A percentile compares a stretch with the other conserved stretches of the same genome.
Evolutionary conservation across 2,113 vertebrate species (phyloP).

Genomic region (Saguinus imperator): DNA sequence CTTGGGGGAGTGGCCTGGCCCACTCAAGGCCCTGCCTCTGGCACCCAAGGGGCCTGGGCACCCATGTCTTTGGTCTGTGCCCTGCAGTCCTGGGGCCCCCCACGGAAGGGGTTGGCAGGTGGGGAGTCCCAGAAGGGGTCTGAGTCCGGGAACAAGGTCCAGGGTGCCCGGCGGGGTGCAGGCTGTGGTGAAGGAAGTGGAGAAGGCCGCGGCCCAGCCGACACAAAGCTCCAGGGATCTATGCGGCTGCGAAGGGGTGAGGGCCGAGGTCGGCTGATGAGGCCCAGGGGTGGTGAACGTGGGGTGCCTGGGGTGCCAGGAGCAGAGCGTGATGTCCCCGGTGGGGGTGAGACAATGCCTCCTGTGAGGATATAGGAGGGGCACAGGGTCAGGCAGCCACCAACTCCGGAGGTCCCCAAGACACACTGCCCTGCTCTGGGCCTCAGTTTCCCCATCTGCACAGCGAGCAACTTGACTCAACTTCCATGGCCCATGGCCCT

Average conservation of each 20-base stretch:
- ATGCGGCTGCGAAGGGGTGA: slow-evolving; percentile 91
- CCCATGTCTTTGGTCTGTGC: slow-evolving; percentile 76
- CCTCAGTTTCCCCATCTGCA: background rate
- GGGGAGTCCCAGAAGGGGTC: slow-evolving; percentile 89
- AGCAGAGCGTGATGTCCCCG: slow-evolving; percentile 54
- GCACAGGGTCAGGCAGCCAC: background rate
- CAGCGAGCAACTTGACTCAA: background rate
- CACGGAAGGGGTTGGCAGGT: slow-evolving; percentile 83
- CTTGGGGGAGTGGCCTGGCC: slow-evolving; percentile 77
- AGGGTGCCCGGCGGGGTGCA: slow-evolving; percentile 81
- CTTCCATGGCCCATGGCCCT: rapidly evolving
- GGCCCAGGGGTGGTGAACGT: slow-evolving; percentile 80
- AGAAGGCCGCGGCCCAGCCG: slow-evolving; percentile 78
- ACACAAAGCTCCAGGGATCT: slow-evolving; percentile 94
- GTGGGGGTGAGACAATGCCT: slow-evolving; percentile 66
- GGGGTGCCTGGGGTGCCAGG: slow-evolving; percentile 72
- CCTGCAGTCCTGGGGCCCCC: slow-evolving; percentile 72
- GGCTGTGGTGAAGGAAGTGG: slow-evolving; percentile 73
- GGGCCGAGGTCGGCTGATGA: slow-evolving; percentile 90
- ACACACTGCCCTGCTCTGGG: background rate
- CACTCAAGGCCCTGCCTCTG: slow-evolving; percentile 71
- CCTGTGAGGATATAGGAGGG: slow-evolving; percentile 24
- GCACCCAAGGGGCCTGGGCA: slow-evolving; percentile 74
- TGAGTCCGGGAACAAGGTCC: slow-evolving; percentile 84
- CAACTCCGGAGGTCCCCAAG: too few relatives aligned